These are phyloP conservation scores for Epistrophe grossulariae DNA, from an alignment of 2,888 invertebrate genomes.

Conservation along the genomic window DNA sequence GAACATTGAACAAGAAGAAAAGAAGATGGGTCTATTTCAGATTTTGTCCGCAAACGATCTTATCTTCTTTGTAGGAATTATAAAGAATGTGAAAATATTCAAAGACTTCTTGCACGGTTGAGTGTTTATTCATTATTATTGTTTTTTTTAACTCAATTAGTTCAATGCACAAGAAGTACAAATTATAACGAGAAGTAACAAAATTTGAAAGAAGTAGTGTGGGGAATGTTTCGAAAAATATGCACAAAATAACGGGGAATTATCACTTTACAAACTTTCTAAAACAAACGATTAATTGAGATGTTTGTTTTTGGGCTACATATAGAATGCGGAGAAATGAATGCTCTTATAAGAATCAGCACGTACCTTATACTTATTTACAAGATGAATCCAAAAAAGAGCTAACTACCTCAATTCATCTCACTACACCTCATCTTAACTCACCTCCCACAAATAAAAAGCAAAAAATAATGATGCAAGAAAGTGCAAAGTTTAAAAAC, in stretches of 20 bases:
- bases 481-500: neutral
- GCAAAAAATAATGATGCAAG: neutral
- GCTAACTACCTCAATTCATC: no score
- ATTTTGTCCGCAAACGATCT: neutral
- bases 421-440: no score
- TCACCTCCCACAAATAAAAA: no score
- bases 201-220: neutral
- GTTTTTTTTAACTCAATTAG: slow-evolving; percentile 1
- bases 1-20: neutral
- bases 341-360: neutral
- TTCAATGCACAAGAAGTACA: slow-evolving; percentile 29
- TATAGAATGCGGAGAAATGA: neutral
- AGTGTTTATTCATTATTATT: neutral
- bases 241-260: neutral
- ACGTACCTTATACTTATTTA: neutral
- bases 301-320: neutral
- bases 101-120: slow-evolving; percentile 24
- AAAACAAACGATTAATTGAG: neutral
- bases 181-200: neutral
- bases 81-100: neutral
- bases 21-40: neutral
- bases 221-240: neutral
- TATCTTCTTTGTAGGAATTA: neutral
- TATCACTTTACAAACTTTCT: neutral
- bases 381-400: neutral